Conservation (phyloP, 92 coral and sea anemone species). For the Umimayanthus kanabou region DNA sequence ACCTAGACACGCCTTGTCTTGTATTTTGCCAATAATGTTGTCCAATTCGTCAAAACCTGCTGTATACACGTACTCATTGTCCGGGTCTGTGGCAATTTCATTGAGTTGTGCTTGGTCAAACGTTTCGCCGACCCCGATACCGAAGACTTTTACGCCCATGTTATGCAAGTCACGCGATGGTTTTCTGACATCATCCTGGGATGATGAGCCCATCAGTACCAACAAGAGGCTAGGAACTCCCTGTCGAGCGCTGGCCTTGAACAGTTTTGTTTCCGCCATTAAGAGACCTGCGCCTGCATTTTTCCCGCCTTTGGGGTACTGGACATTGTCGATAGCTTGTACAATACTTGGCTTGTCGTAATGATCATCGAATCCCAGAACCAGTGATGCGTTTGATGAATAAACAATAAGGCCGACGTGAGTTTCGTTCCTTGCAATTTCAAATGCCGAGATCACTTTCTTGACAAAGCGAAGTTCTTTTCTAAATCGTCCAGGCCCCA, state of each 20-base stretch:
- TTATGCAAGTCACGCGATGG: conserved; percentile 36
- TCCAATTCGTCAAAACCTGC: conserved; percentile 18
- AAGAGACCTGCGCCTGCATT: conserved; percentile 28
- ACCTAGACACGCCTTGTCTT: conserved; percentile 32
- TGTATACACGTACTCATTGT: conserved; percentile 26
- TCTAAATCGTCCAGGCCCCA: conserved; percentile 24
- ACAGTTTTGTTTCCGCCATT: not conserved
- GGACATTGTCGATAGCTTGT: conserved; percentile 13
- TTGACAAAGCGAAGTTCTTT: conserved; percentile 38
- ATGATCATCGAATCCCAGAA: conserved; percentile 28
- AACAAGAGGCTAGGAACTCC: conserved; percentile 28
- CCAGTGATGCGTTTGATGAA: conserved; percentile 25
- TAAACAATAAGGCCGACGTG: conserved; percentile 29
- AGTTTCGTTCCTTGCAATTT: conserved; percentile 30
- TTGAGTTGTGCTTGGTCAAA: conserved; percentile 32
- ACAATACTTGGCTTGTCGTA: conserved; percentile 33
- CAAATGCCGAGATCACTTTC: conserved; percentile 23
- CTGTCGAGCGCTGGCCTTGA: conserved; percentile 40
- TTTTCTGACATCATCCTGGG: conserved; percentile 30
- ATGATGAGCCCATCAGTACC: conserved; percentile 30
- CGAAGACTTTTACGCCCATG: conserved; percentile 38
- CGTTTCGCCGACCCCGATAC: conserved; percentile 9
- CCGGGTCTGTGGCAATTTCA: conserved; percentile 37
- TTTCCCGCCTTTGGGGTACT: conserved; percentile 36
- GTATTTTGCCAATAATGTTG: not conserved